phyloP scores from a whole-genome alignment of 2,888 invertebrate genomes.

The Agrotis ipsilon region DNA sequence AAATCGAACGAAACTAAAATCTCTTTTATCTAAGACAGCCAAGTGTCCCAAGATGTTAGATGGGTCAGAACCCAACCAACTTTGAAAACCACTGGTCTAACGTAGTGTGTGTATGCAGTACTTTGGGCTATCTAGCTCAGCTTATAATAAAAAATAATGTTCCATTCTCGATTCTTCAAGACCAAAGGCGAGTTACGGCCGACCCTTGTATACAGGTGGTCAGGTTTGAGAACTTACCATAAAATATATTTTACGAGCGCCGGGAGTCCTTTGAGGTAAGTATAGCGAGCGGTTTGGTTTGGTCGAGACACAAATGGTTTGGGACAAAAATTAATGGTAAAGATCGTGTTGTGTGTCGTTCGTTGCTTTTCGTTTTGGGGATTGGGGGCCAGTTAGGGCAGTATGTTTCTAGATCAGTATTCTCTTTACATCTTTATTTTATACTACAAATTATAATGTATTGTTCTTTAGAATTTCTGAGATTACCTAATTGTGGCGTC shows the following conservation, averaged over 20 bases:
- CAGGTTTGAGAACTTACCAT: slow-evolving; percentile 53
- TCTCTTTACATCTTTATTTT: neutral
- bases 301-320: slow-evolving; percentile 45
- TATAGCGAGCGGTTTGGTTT: slow-evolving; percentile 36
- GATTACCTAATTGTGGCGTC: neutral
- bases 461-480: too few species aligned
- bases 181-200: slow-evolving; percentile 50
- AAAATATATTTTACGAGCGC: slow-evolving; percentile 63
- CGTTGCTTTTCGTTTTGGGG: slow-evolving; percentile 6
- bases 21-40: too few species aligned
- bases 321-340: slow-evolving; percentile 46
- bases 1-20: too few species aligned
- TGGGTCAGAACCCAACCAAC: too few species aligned
- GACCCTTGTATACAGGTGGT: slow-evolving; percentile 60
- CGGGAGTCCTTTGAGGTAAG: slow-evolving; percentile 51
- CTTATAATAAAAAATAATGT: slow-evolving; percentile 65
- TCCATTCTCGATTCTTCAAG: slow-evolving; percentile 54
- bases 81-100: too few species aligned
- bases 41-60: too few species aligned
- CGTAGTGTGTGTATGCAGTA: slow-evolving; percentile 5
- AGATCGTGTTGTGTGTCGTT: slow-evolving; percentile 26
- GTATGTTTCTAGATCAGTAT: neutral
- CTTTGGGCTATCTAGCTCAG: slow-evolving; percentile 53
- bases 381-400: neutral
- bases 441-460: neutral